Evolutionary conservation across 2,797 vertebrate species (phyloP).

Genomic region (Acridotheres tristis): DNA sequence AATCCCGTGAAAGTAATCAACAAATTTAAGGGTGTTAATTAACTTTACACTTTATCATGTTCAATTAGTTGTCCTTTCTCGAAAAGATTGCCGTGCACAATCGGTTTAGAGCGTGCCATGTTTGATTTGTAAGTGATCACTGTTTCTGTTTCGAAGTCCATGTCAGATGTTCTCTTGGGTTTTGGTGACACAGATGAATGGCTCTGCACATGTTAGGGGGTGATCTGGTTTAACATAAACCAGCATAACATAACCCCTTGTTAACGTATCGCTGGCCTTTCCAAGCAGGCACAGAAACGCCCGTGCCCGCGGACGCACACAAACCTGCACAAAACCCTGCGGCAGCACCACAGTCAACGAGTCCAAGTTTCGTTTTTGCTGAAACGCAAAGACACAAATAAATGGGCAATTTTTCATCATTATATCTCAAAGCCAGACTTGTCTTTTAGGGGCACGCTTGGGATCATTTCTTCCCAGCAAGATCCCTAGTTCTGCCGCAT

Average conservation of each 20-base stretch:
- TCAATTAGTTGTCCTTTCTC: slow-evolving; percentile 97
- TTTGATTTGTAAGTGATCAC: slow-evolving; percentile 89
- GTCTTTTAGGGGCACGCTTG: slow-evolving; percentile 75
- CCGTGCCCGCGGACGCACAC: not conserved
- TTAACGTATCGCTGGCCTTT: slow-evolving; percentile 74
- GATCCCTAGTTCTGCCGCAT: slow-evolving; percentile 55
- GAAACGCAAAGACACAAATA: slow-evolving; percentile 65
- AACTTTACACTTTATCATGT: slow-evolving; percentile 99
- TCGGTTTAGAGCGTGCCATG: slow-evolving; percentile 96
- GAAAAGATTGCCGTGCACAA: slow-evolving; percentile 89
- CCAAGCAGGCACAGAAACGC: slow-evolving; percentile 11
- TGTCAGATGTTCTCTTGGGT: slow-evolving; percentile 85
- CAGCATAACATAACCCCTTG: slow-evolving; percentile 81
- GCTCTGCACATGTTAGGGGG: slow-evolving; percentile 82
- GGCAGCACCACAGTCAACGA: not conserved
- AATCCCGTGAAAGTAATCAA: slow-evolving; percentile 92
- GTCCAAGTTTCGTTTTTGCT: slow-evolving; percentile 63
- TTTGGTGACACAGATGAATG: slow-evolving; percentile 87
- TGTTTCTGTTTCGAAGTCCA: slow-evolving; percentile 80
- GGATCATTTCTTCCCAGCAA: slow-evolving; percentile 81
- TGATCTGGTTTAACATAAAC: slow-evolving; percentile 83
- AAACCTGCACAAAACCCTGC: not conserved
- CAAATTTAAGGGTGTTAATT: slow-evolving; percentile 99
- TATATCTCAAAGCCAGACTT: slow-evolving; percentile 77
- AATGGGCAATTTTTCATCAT: slow-evolving; percentile 80